Evolutionary conservation across 2,113 vertebrate genomes (phyloP), one percentile per base, ranked within the genome.

Genomic region (Gymnarchus niloticus): DNA sequence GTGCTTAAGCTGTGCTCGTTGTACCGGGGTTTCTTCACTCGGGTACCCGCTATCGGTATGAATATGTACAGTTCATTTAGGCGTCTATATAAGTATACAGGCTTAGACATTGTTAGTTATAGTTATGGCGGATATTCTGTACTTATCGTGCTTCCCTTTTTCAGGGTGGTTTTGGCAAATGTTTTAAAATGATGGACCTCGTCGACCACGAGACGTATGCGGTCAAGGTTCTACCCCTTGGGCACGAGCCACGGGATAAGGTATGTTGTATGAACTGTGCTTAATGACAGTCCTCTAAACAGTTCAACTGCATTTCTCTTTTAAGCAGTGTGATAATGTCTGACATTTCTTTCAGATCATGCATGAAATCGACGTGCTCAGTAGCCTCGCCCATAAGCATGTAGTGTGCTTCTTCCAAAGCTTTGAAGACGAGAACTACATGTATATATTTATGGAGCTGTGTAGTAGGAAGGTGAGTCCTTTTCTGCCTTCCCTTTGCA

Each of bases 401-500:
- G 93, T 97, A 0, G 96, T 97, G 59, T 95, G 95, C 88, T 97
- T 97, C 88, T 96, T 95, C 87, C 95, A 96, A 84, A 94, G 96
- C 90, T 96, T 97, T 77, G 95, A 97, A 87, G 96, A 97, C 91
- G 94, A 95, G 92, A 95, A 97, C 73, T 96, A 96, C 85, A 96
- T 97, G 91, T 97, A 97, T 87, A 97, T 97, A 87, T 94, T 97
- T 90, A n/a, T n/a, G n/a, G n/a, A n/a, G n/a, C n/a, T n/a, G n/a
- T n/a, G n/a, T n/a, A n/a, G n/a, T n/a, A n/a, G 96, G 91, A 91
- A 95, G 93, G 96, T 97, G 86, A 93, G 96, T 85, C 21, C 25
- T n/a, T 21, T 59, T 59, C 6, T n/a, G 1, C 25, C 28, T n/a
- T 56, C 28, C 14, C 37, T 33, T 65, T 78, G 21, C 37, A 54